Evolutionary conservation across 2,888 invertebrate genomes (phyloP).

Genomic region (Helicoverpa assulta): DNA sequence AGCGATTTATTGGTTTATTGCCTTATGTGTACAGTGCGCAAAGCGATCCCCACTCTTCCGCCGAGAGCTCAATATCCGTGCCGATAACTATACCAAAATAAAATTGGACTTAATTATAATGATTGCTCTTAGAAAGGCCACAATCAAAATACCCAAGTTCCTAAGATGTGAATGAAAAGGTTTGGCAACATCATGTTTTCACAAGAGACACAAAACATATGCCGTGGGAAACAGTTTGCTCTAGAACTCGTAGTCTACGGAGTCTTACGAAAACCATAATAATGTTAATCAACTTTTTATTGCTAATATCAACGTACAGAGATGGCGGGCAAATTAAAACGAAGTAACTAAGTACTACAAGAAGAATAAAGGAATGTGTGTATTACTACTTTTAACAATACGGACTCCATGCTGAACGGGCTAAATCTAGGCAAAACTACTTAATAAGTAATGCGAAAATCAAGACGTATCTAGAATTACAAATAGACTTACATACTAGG

Average conservation of each 20-base stretch:
- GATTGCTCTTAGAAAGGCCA: no score
- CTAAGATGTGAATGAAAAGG: slow-evolving; percentile 7
- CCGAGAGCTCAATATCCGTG: no score
- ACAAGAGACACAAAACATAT: slow-evolving; percentile 32
- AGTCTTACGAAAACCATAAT: slow-evolving; percentile 28
- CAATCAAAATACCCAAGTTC: neutral
- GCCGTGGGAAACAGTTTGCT: slow-evolving; percentile 44
- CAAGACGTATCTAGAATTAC: no score
- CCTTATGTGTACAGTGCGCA: no score
- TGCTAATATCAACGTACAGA: slow-evolving; percentile 16
- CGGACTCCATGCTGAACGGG: neutral
- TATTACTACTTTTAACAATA: neutral
- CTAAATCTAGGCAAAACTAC: neutral
- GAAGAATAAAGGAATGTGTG: neutral
- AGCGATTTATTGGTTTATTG: no score
- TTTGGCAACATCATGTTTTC: slow-evolving; percentile 26
- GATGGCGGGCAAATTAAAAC: neutral
- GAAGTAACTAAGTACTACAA: neutral
- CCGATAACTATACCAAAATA: no score
- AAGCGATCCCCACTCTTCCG: no score
- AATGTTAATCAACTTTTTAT: slow-evolving; percentile 5
- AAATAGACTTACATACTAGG: no score
- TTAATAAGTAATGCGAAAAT: no score
- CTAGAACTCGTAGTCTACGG: slow-evolving; percentile 18
- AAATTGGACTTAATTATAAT: no score